Evolutionary conservation across 1,140 invertebrate genomes (phyloP).

Genomic region (Hormaphis cornu): DNA sequence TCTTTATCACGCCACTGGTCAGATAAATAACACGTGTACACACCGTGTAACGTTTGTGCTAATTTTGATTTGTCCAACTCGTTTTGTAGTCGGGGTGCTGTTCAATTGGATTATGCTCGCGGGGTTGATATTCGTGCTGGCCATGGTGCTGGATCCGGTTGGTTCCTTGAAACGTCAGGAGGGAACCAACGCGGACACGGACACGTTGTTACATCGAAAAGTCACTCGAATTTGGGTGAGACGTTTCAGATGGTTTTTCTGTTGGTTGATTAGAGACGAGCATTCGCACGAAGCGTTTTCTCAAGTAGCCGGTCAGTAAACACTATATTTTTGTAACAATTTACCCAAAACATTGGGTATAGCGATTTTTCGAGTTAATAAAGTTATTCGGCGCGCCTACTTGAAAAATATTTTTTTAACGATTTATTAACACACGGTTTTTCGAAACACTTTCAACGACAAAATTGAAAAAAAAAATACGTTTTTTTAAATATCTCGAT

Average conservation of each 20-base stretch:
- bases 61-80: no score
- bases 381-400: no score
- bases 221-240: slow-evolving; percentile 56
- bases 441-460: not conserved
- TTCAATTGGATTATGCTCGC: slow-evolving; percentile 71
- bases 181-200: slow-evolving; percentile 38
- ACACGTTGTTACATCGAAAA: slow-evolving; percentile 43
- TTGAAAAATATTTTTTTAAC: no score
- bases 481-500: no score
- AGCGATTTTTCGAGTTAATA: no score
- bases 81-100: slow-evolving; percentile 57
- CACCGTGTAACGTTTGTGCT: no score
- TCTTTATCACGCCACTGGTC: no score
- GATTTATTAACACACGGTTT: no score
- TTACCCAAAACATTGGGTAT: no score
- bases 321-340: no score
- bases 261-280: slow-evolving; percentile 69
- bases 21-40: no score
- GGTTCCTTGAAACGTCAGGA: slow-evolving; percentile 56
- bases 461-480: not conserved
- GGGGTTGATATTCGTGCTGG: slow-evolving; percentile 61
- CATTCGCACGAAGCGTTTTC: slow-evolving; percentile 71
- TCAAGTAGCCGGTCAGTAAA: slow-evolving; percentile 63
- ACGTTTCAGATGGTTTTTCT: slow-evolving; percentile 65
- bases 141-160: slow-evolving; percentile 69